Conservation (phyloP, 2,113 vertebrate genomes). For the Anas platyrhynchos region DNA sequence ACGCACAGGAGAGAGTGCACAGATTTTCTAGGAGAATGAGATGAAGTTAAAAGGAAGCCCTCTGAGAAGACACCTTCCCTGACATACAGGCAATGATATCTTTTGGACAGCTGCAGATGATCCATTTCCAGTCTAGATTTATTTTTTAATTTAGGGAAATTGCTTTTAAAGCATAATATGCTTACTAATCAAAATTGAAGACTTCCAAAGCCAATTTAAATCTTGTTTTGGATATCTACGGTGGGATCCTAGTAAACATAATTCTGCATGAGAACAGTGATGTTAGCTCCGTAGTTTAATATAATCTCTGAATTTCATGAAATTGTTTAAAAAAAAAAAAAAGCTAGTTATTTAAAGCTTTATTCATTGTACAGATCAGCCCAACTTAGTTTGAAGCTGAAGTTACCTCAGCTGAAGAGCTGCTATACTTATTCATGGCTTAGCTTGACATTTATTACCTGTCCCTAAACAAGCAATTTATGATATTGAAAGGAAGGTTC, state of each 20-base stretch:
- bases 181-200: background rate
- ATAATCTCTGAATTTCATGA: background rate
- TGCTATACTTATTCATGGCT: background rate
- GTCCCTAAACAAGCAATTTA: background rate
- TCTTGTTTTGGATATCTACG: background rate
- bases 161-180: background rate
- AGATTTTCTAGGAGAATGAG: background rate
- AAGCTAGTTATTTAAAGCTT: background rate
- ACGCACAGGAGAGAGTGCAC: accelerated
- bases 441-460: background rate
- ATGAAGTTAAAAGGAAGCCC: background rate
- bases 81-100: too few species aligned
- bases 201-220: background rate
- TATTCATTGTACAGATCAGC: background rate
- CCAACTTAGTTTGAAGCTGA: background rate
- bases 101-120: background rate
- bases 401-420: background rate
- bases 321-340: background rate
- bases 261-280: background rate
- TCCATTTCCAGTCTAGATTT: accelerated
- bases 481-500: background rate
- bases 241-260: background rate
- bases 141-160: background rate
- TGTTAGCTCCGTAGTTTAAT: background rate
- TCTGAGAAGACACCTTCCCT: background rate